Conservation (phyloP, 2,113 vertebrate species). For the Hippopotamus amphibius region DNA sequence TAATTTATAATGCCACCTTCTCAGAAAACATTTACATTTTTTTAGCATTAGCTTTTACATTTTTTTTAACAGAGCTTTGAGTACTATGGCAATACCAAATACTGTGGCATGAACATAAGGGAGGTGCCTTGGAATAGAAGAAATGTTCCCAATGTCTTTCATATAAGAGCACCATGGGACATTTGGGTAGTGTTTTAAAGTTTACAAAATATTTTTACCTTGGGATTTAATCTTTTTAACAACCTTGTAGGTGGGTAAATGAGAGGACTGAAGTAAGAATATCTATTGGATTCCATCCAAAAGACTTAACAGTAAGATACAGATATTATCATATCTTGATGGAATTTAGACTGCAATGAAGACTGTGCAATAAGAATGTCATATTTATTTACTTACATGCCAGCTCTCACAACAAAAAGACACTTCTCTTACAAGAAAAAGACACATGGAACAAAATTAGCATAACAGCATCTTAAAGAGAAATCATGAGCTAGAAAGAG, state of each 20-base stretch:
- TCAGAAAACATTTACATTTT: conserved; percentile 40
- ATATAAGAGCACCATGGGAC: background rate
- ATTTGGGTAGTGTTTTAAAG: background rate
- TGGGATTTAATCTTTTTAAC: background rate
- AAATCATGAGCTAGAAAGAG: background rate
- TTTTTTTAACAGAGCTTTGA: conserved; percentile 20
- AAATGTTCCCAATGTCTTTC: background rate
- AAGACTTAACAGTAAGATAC: background rate
- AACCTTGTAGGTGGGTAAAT: background rate
- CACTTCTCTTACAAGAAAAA: background rate
- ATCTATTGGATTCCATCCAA: background rate
- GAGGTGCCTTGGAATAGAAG: background rate
- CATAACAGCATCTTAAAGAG: background rate
- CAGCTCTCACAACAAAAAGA: background rate
- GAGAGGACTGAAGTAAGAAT: background rate
- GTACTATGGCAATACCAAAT: background rate
- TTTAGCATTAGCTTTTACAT: background rate
- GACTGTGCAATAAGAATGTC: background rate
- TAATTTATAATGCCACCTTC: conserved; percentile 22
- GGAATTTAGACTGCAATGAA: background rate
- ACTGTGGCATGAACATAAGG: background rate
- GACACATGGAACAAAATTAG: background rate
- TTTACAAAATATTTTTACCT: background rate
- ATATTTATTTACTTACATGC: background rate
- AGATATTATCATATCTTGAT: background rate